phyloP scores from a whole-genome alignment of 2,797 vertebrate species.

The Orientallactaga sibirica region DNA sequence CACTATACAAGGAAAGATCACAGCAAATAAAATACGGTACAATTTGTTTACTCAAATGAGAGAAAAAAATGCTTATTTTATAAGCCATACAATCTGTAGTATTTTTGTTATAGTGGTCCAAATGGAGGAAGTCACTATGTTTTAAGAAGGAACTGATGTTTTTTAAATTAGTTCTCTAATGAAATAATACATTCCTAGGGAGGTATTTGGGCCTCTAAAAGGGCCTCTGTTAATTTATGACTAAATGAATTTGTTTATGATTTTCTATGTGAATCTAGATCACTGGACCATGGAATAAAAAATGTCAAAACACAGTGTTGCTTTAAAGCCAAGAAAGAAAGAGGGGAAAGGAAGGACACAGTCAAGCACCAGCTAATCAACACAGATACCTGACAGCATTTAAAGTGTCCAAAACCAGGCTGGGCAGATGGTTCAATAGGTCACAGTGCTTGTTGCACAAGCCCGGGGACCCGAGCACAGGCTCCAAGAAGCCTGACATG shows the following conservation, averaged over 20 bases:
- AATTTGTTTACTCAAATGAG: background rate
- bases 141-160: constrained; percentile 2
- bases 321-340: background rate
- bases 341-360: background rate
- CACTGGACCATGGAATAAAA: constrained; percentile 17
- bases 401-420: background rate
- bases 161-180: background rate
- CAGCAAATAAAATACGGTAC: no score
- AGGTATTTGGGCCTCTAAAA: background rate
- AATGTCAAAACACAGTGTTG: constrained; percentile 38
- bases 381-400: background rate
- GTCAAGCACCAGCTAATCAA: background rate
- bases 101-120: background rate
- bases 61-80: background rate
- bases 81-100: background rate
- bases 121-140: background rate
- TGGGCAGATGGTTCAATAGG: background rate
- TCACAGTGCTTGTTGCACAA: no score
- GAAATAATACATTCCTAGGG: background rate
- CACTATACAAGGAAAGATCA: no score
- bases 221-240: background rate
- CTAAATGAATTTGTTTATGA: constrained; percentile 17
- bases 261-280: constrained; percentile 50
- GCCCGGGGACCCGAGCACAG: no score
- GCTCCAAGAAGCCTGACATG: no score